Evolutionary conservation across 2,888 invertebrate species (phyloP), one percentile per base, ranked within the genome.

Genomic region (Eupithecia tripunctaria): DNA sequence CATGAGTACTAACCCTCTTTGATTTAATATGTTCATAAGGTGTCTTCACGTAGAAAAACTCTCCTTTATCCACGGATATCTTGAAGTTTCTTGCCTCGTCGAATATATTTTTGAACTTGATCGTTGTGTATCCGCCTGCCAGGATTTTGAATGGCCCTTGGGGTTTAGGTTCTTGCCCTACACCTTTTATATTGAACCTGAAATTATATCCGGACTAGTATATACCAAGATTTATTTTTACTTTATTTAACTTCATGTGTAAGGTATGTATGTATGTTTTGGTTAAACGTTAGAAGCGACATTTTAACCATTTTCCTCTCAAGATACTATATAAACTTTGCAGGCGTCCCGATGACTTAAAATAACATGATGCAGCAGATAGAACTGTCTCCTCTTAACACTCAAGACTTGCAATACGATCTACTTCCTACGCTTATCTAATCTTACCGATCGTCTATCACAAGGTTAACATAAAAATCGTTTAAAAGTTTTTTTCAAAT

Each of bases 101-200:
- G 76, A 93, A 94, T 8, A 93, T 82, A 74, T 94, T 94, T 82
- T 91, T 94, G 76, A 94, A 94, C 25, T 73, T 81, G 27, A 94
- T 90, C 1, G 76, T 76, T 7, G 83, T 81, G 62, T 15, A 88
- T 3, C 87, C 86, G 1, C 93, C 93, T 3, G 86, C 82, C 81
- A 82, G 88, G 68, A 94, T 87, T 75, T 88, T 85, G 62, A 78
- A 90, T 0, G 94, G 94, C 0, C 94, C 94, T 79, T 88, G 90
- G 1, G 94, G 94, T 75, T 90, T 92, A 1, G 94, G 93, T 29
- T 82, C 80, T 1, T 79, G 82, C 4, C 85, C 91, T 76, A 73
- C 88, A n/a, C 94, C 93, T 80, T 84, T 88, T 76, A 94, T 89
- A 21, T 87, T 87, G 75, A 87, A 94, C 32, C 94, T 94, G 80